Evolutionary conservation across 2,113 vertebrate species (phyloP).

Genomic region (Eretmodus cyanostictus): DNA sequence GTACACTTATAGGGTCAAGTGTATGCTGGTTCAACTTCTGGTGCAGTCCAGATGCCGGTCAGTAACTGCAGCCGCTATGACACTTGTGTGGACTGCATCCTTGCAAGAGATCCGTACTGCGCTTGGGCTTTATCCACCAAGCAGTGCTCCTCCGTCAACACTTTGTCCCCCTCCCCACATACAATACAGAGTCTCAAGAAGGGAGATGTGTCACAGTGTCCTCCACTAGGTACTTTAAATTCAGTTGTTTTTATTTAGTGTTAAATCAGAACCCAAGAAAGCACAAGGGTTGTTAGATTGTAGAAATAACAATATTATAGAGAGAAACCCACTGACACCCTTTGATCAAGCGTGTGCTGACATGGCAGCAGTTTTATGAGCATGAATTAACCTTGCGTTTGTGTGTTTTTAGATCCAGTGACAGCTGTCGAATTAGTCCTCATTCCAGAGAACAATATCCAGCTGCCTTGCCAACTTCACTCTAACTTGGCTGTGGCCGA

Average conservation of each 20-base stretch:
- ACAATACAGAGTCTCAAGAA: constrained; percentile 68
- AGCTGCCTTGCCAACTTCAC: constrained; percentile 51
- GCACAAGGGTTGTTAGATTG: not conserved
- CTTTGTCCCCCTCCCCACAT: not conserved
- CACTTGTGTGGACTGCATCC: constrained; percentile 69
- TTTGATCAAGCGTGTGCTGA: not conserved
- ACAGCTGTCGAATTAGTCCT: constrained; percentile 22
- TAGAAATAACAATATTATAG: not conserved
- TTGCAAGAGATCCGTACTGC: constrained; percentile 76
- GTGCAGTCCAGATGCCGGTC: constrained; percentile 67
- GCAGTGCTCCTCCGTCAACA: constrained; percentile 25
- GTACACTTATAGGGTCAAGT: constrained; percentile 57
- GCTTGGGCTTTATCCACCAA: constrained; percentile 48
- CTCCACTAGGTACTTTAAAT: constrained; percentile 43
- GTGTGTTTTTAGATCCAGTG: constrained; percentile 36
- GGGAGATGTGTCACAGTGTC: constrained; percentile 64
- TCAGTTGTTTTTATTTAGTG: not conserved
- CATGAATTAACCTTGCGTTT: not conserved
- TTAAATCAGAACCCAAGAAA: not conserved
- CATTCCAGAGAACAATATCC: constrained; percentile 51
- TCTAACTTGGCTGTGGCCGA: constrained; percentile 64
- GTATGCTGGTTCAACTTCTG: constrained; percentile 62
- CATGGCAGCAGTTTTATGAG: not conserved
- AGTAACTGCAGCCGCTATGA: constrained; percentile 60
- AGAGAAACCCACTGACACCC: not conserved